Base-by-base conservation (phyloP, 2,888 invertebrate genomes). In the Callyntrura sp. region DNA sequence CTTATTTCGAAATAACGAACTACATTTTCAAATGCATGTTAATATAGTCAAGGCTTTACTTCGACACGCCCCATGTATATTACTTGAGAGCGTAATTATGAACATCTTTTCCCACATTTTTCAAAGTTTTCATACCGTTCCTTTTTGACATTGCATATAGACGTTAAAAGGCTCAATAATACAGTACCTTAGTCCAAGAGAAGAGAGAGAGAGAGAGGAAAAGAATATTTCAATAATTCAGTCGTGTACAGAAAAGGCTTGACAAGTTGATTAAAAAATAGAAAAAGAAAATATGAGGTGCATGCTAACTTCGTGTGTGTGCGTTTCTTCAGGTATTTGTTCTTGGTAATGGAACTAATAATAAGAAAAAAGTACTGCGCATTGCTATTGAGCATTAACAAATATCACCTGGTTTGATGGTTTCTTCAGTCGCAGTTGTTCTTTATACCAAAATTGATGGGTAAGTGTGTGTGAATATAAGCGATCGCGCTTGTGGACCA, bases 251-350 rank as follows among this genome's bases (percentile, higher is more conserved):
- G 76, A 89, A 89, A 89, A 89, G 88, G 88, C 84, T 89, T 89
- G 88, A 89, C 88, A 89, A 83, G 88, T 89, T 89, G 84, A 89
- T 84, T 65, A 84, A 84, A 35, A n/a, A 89, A 84, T 68, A 55
- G 51, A 76, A 65, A 85, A 85, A 70, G n/a, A 73, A 17, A 55
- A 76, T 23, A 55, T 51, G 76, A 55, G 45, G 48, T 73, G n/a
- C n/a, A 48, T 48, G 25, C 9, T 14, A 14, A 51, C 51, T 51
- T 2, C 60, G 17, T 43, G 17, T 43, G 70, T 43, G 35, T 35
- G n/a, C n/a, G n/a, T 35, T 35, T 6, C 6, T 35, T 35, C 2
- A 35, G 35, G 35, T 35, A 35, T 35, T 35, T 35, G 6, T 35
- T 35, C 35, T 35, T 28, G 17, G 43, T 70, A 70, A 43, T 23